Evolutionary conservation across 1,140 invertebrate genomes (phyloP).

Genomic region (Lepidurus couesii): DNA sequence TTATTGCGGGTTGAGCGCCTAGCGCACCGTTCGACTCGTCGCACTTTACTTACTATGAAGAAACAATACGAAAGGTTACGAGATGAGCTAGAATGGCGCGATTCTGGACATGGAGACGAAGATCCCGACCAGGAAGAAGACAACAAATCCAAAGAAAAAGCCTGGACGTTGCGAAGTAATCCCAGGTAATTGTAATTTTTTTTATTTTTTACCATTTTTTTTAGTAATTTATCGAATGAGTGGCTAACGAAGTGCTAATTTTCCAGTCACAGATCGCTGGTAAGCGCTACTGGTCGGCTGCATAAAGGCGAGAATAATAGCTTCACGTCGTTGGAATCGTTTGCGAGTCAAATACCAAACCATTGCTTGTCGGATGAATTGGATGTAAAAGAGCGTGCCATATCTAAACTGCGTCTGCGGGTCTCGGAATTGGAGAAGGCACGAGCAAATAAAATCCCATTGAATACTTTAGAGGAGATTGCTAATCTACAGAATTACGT

Average conservation of each 20-base stretch:
- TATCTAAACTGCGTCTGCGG: slow-evolving; percentile 24
- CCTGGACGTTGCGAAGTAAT: slow-evolving; percentile 31
- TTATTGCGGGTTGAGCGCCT: slow-evolving; percentile 27
- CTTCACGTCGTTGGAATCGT: slow-evolving; percentile 31
- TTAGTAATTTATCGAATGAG: neutral
- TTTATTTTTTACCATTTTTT: neutral
- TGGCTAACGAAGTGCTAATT: neutral
- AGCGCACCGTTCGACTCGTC: slow-evolving; percentile 31
- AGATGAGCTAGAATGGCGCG: slow-evolving; percentile 33
- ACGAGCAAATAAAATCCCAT: neutral
- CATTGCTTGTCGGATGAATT: slow-evolving; percentile 23
- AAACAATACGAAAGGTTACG: slow-evolving; percentile 33
- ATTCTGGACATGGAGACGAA: slow-evolving; percentile 35
- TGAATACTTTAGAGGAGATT: neutral
- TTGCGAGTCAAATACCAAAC: slow-evolving; percentile 5
- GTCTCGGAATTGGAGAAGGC: slow-evolving; percentile 31
- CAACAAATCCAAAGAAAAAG: slow-evolving; percentile 21
- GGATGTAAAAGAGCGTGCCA: slow-evolving; percentile 23
- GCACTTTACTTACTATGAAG: slow-evolving; percentile 25
- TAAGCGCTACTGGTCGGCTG: neutral
- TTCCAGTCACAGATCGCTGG: neutral
- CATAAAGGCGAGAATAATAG: slow-evolving; percentile 3
- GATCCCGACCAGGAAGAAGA: slow-evolving; percentile 30
- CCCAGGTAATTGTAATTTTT: slow-evolving; percentile 15
- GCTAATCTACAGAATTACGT: slow-evolving; percentile 23